Evolutionary conservation across 2,888 invertebrate species (phyloP).

Genomic region (Drosophila limbata): DNA sequence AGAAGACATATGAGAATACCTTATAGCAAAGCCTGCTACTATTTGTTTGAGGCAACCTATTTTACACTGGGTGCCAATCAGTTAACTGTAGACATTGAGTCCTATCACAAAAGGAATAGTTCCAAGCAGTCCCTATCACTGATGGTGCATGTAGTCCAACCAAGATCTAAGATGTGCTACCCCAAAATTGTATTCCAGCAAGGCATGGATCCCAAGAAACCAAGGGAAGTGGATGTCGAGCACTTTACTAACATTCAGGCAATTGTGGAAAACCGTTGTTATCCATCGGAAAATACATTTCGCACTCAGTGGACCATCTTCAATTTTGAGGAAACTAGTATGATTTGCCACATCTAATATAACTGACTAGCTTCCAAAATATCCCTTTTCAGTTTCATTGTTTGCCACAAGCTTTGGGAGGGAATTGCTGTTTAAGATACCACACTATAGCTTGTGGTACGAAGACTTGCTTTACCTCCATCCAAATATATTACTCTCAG

Average conservation of each 20-base stretch:
- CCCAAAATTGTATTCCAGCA: slow-evolving; percentile 15
- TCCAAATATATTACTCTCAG: slow-evolving; percentile 29
- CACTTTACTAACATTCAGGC: slow-evolving; percentile 42
- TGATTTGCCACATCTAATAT: not conserved
- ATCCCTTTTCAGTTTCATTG: slow-evolving; percentile 7
- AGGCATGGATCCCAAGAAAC: not conserved
- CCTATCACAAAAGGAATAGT: not conserved
- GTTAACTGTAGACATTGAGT: slow-evolving; percentile 19
- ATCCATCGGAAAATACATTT: not conserved
- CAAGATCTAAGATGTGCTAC: not conserved
- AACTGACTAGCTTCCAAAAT: not conserved
- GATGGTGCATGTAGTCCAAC: slow-evolving; percentile 18
- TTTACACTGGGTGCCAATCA: slow-evolving; percentile 29
- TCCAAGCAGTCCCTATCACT: slow-evolving; percentile 8
- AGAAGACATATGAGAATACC: slow-evolving; percentile 30
- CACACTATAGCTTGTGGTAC: slow-evolving; percentile 28
- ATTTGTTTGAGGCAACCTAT: slow-evolving; percentile 24
- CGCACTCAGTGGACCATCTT: slow-evolving; percentile 25
- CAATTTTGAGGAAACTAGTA: slow-evolving; percentile 18
- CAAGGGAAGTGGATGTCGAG: slow-evolving; percentile 3
- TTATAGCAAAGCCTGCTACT: slow-evolving; percentile 25
- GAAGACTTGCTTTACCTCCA: not conserved
- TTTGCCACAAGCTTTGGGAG: not conserved
- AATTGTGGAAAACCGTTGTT: slow-evolving; percentile 21
- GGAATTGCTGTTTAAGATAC: slow-evolving; percentile 36